Percentiles rank a stretch among this genome's conserved stretches.
Evolutionary conservation across 2,113 vertebrate genomes (phyloP).

Genomic region (Eulacestoma nigropectus): DNA sequence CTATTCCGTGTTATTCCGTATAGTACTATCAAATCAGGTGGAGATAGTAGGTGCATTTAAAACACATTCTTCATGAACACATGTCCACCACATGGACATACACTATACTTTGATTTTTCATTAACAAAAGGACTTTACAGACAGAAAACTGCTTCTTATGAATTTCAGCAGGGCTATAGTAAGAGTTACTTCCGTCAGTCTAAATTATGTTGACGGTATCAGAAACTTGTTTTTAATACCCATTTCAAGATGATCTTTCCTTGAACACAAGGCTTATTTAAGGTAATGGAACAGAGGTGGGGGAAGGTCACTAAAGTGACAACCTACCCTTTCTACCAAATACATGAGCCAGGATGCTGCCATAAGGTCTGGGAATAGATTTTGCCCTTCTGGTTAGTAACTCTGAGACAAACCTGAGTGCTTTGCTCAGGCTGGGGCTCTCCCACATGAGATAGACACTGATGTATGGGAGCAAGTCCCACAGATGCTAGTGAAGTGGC

Average conservation of each 20-base stretch:
- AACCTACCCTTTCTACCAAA: neutral
- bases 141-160: neutral
- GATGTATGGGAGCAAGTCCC: accelerated
- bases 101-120: neutral
- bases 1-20: neutral
- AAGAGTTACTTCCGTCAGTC: neutral
- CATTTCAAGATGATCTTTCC: neutral
- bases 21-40: neutral
- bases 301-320: neutral
- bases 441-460: neutral
- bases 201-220: neutral
- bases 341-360: neutral
- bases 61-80: neutral
- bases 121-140: neutral
- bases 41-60: neutral
- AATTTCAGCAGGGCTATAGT: neutral
- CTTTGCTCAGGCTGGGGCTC: neutral
- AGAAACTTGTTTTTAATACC: neutral
- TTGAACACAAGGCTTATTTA: neutral
- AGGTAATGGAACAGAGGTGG: neutral
- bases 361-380: neutral
- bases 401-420: neutral
- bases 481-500: neutral
- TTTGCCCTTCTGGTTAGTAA: neutral
- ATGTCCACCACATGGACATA: neutral